Percentiles rank a stretch among this genome's conserved stretches.
Evolutionary conservation across 1,140 invertebrate species (phyloP).

Genomic region (Lerema accius): DNA sequence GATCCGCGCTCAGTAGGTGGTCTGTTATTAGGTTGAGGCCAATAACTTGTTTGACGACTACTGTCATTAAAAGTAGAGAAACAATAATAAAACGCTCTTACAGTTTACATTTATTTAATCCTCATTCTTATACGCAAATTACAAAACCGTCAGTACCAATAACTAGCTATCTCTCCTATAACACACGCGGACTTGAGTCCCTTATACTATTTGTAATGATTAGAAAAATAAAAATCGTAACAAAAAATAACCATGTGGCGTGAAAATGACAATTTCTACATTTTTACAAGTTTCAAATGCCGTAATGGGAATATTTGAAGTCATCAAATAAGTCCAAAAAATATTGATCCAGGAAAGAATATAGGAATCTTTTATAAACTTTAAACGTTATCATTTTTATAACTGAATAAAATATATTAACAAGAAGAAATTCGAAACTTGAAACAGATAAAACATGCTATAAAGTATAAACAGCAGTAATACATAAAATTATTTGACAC

Average conservation of each 20-base stretch:
- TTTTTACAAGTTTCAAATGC: no score
- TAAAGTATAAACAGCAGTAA: conserved; percentile 1
- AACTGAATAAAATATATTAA: background rate
- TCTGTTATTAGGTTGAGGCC: no score
- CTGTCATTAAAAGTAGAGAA: background rate
- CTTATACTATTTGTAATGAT: conserved; percentile 29
- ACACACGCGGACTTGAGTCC: conserved; percentile 16
- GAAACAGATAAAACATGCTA: background rate
- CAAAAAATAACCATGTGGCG: conserved; percentile 21
- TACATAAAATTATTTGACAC: background rate
- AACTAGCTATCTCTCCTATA: conserved; percentile 1
- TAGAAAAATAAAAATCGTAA: conserved; percentile 15
- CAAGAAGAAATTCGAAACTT: background rate
- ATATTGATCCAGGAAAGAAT: background rate
- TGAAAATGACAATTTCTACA: no score
- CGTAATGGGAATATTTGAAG: no score
- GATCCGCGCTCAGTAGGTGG: no score
- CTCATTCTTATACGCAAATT: conserved; percentile 27
- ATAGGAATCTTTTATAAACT: background rate
- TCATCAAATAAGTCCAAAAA: background rate
- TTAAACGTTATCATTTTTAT: no score
- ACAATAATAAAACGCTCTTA: background rate
- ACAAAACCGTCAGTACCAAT: conserved; percentile 27
- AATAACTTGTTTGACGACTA: background rate
- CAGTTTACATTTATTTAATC: conserved; percentile 18